Evolutionary conservation across 2,888 invertebrate species (phyloP), one percentile per base, ranked within the genome.

Genomic region (Periphyllus acericola): DNA sequence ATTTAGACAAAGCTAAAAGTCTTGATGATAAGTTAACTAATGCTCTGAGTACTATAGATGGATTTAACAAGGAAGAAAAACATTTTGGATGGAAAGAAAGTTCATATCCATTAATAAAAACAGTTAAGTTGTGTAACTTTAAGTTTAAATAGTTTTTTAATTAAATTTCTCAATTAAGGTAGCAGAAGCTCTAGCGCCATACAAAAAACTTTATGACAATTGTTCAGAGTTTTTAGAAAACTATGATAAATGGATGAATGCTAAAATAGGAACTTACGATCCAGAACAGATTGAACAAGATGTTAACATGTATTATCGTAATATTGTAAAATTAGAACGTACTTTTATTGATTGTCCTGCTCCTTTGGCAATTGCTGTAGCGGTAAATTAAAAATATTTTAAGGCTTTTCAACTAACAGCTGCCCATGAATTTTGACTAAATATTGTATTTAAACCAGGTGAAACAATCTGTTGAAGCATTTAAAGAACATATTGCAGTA

Each of bases 41-140:
- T 6, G 98, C 97, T 6, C 94, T 97, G 92, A 93, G 94, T 78
- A 94, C 93, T 89, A 97, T 98, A 89, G 96, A 97, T 90, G 94
- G 94, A 89, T 97, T 99, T 90, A 99, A 99, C 91, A 95, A 95
- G 91, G 98, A 99, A 91, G 99, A 99, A 91, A 93, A 94, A 55
- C 94, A 97, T 32, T 98, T 96, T 91, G 96, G 95, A 21, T 98
- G 96, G 94, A 96, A 97, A 91, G 91, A 95, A 17, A 97, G 98
- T 0, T 95, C 96, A 90, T 99, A 98, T 92, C 97, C 98, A 0
- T 93, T 96, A 89, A 93, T 98, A 89, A 83, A 83, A 83, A 83
- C 19, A 76, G 83, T 82, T 71, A 55, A 88, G 74, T 80, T 79
- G 14, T 21, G 17, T 66, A 34, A 46, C 3, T 74, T 78, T 17